phyloP scores from a whole-genome alignment of 2,888 invertebrate species.

The Agriopis marginaria region DNA sequence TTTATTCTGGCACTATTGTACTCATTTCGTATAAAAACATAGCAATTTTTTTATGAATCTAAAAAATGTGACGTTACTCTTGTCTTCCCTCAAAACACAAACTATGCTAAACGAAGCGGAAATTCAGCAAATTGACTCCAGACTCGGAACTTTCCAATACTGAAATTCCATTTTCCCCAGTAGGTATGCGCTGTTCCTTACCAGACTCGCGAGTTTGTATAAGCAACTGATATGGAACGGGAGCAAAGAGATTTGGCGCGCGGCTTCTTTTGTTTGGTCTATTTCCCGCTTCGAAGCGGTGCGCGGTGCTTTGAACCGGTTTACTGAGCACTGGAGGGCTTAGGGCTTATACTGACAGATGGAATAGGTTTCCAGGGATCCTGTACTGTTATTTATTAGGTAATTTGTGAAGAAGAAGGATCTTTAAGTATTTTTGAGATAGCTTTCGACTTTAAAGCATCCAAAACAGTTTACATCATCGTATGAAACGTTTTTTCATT shows the following conservation, averaged over 20 bases:
- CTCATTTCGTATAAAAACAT: too few relatives aligned
- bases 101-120: background rate
- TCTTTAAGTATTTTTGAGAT: background rate
- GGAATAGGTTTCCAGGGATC: slow-evolving; percentile 11
- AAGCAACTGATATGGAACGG: slow-evolving; percentile 50
- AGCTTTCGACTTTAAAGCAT: too few relatives aligned
- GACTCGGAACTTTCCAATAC: slow-evolving; percentile 11
- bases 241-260: slow-evolving; percentile 54
- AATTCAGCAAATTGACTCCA: slow-evolving; percentile 1
- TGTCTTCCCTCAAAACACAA: background rate
- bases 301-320: slow-evolving; percentile 25
- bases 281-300: slow-evolving; percentile 29
- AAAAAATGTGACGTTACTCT: background rate
- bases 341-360: slow-evolving; percentile 33
- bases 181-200: slow-evolving; percentile 38
- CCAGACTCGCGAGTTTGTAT: slow-evolving; percentile 43
- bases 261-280: slow-evolving; percentile 50
- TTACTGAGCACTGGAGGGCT: slow-evolving; percentile 14
- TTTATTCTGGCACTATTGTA: too few relatives aligned
- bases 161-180: slow-evolving; percentile 23
- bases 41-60: too few relatives aligned
- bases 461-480: too few relatives aligned
- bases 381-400: slow-evolving; percentile 1
- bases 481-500: too few relatives aligned
- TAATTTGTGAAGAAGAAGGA: background rate